These are phyloP conservation scores for Riparia riparia DNA, from an alignment of 2,113 vertebrate genomes.

Conservation along the genomic window DNA sequence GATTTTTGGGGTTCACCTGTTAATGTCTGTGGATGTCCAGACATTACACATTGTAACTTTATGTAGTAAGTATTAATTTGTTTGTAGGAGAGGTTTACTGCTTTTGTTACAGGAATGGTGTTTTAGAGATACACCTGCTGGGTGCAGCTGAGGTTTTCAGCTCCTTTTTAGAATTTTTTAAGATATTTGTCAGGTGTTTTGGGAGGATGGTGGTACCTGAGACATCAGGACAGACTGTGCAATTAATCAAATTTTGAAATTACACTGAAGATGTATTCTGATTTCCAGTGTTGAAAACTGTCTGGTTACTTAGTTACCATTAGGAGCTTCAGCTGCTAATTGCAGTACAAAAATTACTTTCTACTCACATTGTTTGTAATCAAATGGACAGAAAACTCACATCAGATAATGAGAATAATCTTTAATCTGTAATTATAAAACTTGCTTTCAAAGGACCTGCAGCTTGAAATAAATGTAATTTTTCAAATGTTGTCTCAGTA, in stretches of 20 bases:
- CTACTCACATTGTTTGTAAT: neutral
- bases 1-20: neutral
- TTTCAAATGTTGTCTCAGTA: neutral
- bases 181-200: neutral
- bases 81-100: fast-evolving
- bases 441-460: neutral
- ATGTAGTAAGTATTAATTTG: neutral
- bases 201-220: neutral
- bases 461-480: neutral
- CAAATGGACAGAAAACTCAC: neutral
- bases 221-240: neutral
- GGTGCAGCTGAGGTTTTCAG: neutral
- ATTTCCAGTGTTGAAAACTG: neutral
- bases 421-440: neutral
- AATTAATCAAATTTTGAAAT: neutral
- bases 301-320: neutral
- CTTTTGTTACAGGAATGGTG: fast-evolving
- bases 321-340: neutral
- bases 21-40: neutral
- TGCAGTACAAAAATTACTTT: neutral
- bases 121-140: neutral
- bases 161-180: neutral
- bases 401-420: neutral
- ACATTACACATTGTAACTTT: neutral
- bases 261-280: neutral